Base-by-base conservation (phyloP, 2,113 vertebrate genomes). In the Acanthochromis polyacanthus region DNA sequence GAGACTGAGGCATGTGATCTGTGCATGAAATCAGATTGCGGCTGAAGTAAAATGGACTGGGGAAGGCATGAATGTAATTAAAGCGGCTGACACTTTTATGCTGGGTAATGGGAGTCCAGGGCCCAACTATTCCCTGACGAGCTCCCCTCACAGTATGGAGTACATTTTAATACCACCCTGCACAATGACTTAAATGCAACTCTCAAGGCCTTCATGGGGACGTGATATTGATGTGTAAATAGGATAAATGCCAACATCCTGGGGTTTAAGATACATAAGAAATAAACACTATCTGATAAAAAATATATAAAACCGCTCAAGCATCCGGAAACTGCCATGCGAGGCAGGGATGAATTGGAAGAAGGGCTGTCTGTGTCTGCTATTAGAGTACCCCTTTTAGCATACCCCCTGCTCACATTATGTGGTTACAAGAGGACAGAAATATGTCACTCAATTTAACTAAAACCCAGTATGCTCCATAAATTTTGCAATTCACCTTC, bases 161-260 rank as follows among this genome's bases (percentile, higher is more conserved):
- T 94, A 94, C 94, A 95, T 97, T 96, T 97, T 97, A 97, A 99
- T 97, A 96, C 94, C 95, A 93, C 92, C 88, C 95, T 94, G 96
- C 96, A 97, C 96, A 95, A 96, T 95, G 96, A 96, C 96, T 97
- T 96, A 97, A 99, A 99, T 97, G 95, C 96, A 97, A 98, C 95
- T 95, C 94, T 94, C 93, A 91, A 94, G 93, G 93, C 95, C 96
- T 93, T 96, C 93, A 92, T 95, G 94, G 95, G 95, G 95, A 97
- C 95, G 96, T 97, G 97, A 98, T 97, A 97, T 96, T 96, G 94
- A 95, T 96, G 96, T 97, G 96, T 97, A 99, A 99, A 98, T 96
- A 97, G 96, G 95, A 96, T 95, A 98, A 96, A 98, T 97, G 97
- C 95, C 96, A 97, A 96, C 96, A 97, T 96, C 95, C 95, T 95